Conservation (phyloP, 2,113 vertebrate species). For the Campylomormyrus numenius region DNA sequence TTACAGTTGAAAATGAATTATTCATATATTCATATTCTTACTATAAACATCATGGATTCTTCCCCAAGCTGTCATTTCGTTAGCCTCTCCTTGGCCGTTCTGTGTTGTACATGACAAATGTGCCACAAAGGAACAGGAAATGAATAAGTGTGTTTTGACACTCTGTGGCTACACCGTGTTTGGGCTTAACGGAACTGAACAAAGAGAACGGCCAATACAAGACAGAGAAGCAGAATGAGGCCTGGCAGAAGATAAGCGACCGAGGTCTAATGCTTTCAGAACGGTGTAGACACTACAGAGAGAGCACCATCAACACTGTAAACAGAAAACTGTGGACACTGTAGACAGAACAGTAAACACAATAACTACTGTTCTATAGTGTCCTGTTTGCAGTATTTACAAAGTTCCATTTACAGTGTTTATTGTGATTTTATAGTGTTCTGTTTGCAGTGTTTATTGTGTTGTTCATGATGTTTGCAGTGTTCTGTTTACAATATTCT, state of each 20-base stretch:
- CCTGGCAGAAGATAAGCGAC: neutral
- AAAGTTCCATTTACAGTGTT: neutral
- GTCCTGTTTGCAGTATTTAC: neutral
- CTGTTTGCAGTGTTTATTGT: neutral
- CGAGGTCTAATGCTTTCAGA: neutral
- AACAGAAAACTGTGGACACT: neutral
- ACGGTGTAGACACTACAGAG: neutral
- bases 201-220: neutral
- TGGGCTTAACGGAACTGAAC: neutral
- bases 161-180: neutral
- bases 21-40: constrained; percentile 7
- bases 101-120: constrained; percentile 29
- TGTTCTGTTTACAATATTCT: neutral
- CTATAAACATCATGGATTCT: constrained; percentile 4
- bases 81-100: neutral
- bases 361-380: neutral
- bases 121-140: constrained; percentile 22
- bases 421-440: neutral
- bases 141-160: constrained; percentile 25
- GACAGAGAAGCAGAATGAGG: neutral
- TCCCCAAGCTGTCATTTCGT: neutral
- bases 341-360: neutral
- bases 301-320: neutral
- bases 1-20: constrained; percentile 16
- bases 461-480: neutral